These are phyloP conservation scores for Palloptera scutellata DNA, from an alignment of 2,888 invertebrate genomes.

Conservation along the genomic window DNA sequence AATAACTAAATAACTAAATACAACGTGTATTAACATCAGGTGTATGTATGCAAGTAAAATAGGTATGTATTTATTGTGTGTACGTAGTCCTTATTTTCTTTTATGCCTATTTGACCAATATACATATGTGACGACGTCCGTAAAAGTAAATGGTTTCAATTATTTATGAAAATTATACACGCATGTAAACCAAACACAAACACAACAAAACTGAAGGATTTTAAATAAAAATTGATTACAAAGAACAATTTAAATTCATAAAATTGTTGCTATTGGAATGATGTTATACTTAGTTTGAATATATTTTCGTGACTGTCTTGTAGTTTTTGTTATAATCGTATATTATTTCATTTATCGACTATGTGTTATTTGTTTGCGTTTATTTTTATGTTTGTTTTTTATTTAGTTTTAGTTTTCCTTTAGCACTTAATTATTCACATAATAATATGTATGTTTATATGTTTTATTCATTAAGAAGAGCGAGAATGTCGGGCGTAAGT, in stretches of 20 bases:
- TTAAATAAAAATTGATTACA: neutral
- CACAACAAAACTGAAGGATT: neutral
- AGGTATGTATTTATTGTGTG: too few relatives aligned
- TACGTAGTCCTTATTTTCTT: too few relatives aligned
- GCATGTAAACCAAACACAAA: neutral
- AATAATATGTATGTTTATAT: constrained; percentile 5
- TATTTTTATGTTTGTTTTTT: constrained; percentile 11
- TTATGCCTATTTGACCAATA: too few relatives aligned
- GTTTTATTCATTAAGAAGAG: neutral
- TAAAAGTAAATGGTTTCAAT: too few relatives aligned
- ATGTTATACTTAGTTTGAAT: constrained; percentile 21
- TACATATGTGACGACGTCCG: neutral
- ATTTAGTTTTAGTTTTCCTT: neutral
- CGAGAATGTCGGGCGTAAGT: neutral
- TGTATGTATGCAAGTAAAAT: too few relatives aligned
- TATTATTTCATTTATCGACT: neutral
- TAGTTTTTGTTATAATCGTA: constrained; percentile 4
- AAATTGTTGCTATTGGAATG: constrained; percentile 52
- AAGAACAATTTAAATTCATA: constrained; percentile 31
- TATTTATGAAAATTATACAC: too few relatives aligned
- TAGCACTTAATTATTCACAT: neutral
- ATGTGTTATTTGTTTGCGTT: neutral
- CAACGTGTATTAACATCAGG: too few relatives aligned
- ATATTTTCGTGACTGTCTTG: constrained; percentile 7
- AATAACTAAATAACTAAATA: too few relatives aligned